phyloP scores from a whole-genome alignment of 2,888 invertebrate species.

The Oscheius myriophilus region DNA sequence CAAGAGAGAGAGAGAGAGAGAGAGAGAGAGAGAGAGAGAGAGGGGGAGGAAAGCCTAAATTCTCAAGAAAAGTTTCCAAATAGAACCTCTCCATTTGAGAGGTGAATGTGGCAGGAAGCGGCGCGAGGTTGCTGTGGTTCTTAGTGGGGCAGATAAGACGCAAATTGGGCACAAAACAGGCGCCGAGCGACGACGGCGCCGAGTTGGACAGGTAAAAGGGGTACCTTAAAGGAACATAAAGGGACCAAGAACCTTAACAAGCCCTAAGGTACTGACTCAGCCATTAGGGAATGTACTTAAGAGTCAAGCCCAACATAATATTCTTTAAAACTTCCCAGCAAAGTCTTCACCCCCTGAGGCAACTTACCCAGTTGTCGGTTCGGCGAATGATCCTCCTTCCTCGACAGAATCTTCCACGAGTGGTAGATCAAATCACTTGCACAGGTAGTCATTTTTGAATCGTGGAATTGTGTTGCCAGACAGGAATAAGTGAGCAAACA shows the following conservation, averaged over 20 bases:
- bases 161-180: slow-evolving; percentile 22
- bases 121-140: too few relatives aligned
- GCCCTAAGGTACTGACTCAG: too few relatives aligned
- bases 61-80: neutral
- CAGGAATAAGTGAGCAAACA: slow-evolving; percentile 15
- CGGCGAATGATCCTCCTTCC: neutral
- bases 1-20: slow-evolving; percentile 11
- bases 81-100: too few relatives aligned
- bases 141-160: slow-evolving; percentile 13
- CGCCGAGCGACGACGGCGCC: neutral
- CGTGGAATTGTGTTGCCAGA: neutral
- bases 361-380: slow-evolving; percentile 2
- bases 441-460: too few relatives aligned
- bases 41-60: neutral
- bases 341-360: too few relatives aligned
- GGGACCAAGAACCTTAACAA: neutral
- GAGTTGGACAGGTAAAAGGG: neutral
- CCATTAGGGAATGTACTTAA: too few relatives aligned
- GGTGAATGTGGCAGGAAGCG: too few relatives aligned
- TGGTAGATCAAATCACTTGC: too few relatives aligned
- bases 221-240: too few relatives aligned
- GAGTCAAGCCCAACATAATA: too few relatives aligned
- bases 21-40: slow-evolving; percentile 6
- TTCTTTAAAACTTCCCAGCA: too few relatives aligned
- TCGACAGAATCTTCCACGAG: too few relatives aligned